Evolutionary conservation across 2,888 invertebrate genomes (phyloP).

Genomic region (Sepioteuthis lessoniana): DNA sequence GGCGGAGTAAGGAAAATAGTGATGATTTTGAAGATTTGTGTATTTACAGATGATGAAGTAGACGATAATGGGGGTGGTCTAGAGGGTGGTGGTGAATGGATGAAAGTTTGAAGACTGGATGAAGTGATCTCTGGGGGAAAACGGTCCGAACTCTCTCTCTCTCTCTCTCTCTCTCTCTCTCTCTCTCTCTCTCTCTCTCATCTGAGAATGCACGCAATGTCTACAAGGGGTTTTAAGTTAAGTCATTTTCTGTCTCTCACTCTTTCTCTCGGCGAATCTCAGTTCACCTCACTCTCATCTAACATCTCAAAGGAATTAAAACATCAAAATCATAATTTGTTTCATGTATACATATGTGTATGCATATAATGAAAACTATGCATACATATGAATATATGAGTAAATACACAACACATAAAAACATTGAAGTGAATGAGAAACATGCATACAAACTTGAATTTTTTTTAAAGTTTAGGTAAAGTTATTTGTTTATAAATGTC

Average conservation of each 20-base stretch:
- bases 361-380: background rate
- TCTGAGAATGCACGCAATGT: slow-evolving; percentile 10
- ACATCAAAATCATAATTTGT: background rate
- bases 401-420: background rate
- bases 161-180: background rate
- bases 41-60: slow-evolving; percentile 33
- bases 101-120: slow-evolving; percentile 6
- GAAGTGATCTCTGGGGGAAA: slow-evolving; percentile 13
- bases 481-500: too few species aligned
- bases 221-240: slow-evolving; percentile 16
- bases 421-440: too few species aligned
- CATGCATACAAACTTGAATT: too few species aligned
- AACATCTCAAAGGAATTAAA: slow-evolving; percentile 14
- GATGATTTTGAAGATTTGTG: slow-evolving; percentile 33
- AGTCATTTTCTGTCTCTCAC: background rate
- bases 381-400: background rate
- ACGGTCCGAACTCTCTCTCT: background rate
- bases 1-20: slow-evolving; percentile 7
- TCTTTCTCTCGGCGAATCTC: background rate
- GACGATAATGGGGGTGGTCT: background rate
- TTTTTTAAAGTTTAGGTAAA: too few species aligned
- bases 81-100: background rate
- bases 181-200: background rate
- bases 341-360: background rate
- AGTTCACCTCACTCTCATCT: background rate